Evolutionary conservation across 92 coral and sea anemone genomes (phyloP).

Genomic region (Umimayanthus kanabou): DNA sequence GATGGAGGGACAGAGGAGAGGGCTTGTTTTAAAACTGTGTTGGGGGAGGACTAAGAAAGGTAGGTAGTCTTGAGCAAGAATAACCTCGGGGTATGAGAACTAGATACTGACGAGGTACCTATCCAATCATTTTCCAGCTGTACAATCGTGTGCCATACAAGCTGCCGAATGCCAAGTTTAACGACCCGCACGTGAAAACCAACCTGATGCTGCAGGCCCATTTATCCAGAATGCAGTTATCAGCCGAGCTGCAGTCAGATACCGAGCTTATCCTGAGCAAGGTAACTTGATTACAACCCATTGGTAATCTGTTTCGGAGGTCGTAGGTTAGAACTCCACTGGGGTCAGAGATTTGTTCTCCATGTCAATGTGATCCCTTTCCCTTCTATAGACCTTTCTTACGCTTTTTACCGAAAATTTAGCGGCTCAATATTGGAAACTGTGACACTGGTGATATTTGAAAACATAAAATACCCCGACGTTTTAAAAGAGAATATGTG

Average conservation of each 20-base stretch:
- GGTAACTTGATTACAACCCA: conserved; percentile 47
- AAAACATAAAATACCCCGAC: too few species aligned
- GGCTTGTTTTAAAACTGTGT: too few species aligned
- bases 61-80: neutral
- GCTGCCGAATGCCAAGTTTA: conserved; percentile 89
- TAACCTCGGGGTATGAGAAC: neutral
- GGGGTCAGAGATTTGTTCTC: too few species aligned
- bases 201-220: conserved; percentile 96
- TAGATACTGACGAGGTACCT: neutral
- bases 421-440: too few species aligned
- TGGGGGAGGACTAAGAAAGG: too few species aligned
- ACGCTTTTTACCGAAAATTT: too few species aligned
- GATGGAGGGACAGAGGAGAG: too few species aligned
- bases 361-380: too few species aligned
- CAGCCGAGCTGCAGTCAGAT: conserved; percentile 98
- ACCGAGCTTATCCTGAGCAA: conserved; percentile 91
- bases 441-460: too few species aligned
- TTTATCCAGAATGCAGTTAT: conserved; percentile 92
- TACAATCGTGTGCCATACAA: conserved; percentile 93
- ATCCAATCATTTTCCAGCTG: conserved; percentile 48
- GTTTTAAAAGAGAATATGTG: too few species aligned
- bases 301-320: neutral
- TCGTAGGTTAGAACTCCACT: neutral
- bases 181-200: conserved; percentile 98
- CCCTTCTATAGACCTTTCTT: too few species aligned